Evolutionary conservation across 1,140 invertebrate species (phyloP).

Genomic region (Drosophila nigromelanica): DNA sequence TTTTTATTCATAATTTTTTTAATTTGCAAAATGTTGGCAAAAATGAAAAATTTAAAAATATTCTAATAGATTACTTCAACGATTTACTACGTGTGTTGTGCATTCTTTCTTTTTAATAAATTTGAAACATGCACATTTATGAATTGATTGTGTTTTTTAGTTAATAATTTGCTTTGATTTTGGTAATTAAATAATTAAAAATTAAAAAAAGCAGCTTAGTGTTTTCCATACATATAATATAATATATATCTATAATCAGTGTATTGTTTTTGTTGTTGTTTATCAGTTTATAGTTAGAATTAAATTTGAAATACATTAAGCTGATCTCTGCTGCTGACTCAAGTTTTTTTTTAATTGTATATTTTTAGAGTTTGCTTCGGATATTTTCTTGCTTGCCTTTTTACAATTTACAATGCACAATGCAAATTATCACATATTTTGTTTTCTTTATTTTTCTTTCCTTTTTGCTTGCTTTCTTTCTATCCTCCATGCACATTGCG

Average conservation of each 20-base stretch:
- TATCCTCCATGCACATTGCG: slow-evolving; percentile 14
- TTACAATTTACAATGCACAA: slow-evolving; percentile 83
- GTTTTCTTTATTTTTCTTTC: slow-evolving; percentile 51
- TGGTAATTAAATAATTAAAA: slow-evolving; percentile 55
- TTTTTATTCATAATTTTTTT: slow-evolving; percentile 19
- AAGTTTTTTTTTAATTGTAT: slow-evolving; percentile 19
- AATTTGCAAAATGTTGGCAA: slow-evolving; percentile 38
- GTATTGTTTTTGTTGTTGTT: neutral
- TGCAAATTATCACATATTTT: slow-evolving; percentile 82
- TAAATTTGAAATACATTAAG: slow-evolving; percentile 27
- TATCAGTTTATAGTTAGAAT: slow-evolving; percentile 20
- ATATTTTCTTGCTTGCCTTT: slow-evolving; percentile 54
- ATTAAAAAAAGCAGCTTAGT: slow-evolving; percentile 64
- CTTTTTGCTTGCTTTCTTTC: slow-evolving; percentile 14
- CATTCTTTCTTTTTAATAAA: slow-evolving; percentile 29
- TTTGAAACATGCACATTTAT: slow-evolving; percentile 70
- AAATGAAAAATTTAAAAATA: slow-evolving; percentile 56
- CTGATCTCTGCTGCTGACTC: slow-evolving; percentile 22
- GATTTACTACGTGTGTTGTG: slow-evolving; percentile 55
- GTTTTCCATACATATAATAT: slow-evolving; percentile 30
- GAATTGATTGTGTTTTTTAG: slow-evolving; percentile 21
- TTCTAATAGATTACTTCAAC: slow-evolving; percentile 56
- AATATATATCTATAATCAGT: slow-evolving; percentile 25
- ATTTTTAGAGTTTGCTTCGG: slow-evolving; percentile 37
- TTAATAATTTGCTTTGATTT: slow-evolving; percentile 55